Percentiles rank a stretch among this genome's conserved stretches.
Evolutionary conservation across 2,113 vertebrate genomes (phyloP).

Genomic region (Sapayoa aenigma): DNA sequence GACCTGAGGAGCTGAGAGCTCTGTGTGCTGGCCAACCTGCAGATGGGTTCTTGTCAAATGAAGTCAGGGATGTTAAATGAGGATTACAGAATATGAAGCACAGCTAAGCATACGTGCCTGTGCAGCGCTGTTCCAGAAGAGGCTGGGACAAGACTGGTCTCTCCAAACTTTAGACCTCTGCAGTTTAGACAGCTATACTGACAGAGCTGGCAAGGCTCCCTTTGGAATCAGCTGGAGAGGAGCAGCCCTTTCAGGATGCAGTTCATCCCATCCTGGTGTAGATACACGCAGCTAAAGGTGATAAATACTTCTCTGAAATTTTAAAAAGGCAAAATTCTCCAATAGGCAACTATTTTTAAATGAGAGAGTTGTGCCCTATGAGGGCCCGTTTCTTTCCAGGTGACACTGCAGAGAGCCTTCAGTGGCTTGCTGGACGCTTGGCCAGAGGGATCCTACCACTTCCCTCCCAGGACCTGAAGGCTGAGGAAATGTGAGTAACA

Average conservation of each 20-base stretch:
- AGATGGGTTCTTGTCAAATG: background rate
- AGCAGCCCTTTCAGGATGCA: background rate
- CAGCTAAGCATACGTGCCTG: background rate
- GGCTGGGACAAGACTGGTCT: background rate
- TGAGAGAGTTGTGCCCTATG: accelerated
- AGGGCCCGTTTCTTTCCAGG: background rate
- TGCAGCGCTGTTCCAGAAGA: background rate
- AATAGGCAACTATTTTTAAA: background rate
- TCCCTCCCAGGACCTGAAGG: background rate
- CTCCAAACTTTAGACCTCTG: background rate
- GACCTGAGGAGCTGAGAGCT: background rate
- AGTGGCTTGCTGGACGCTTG: background rate
- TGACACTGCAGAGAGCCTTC: background rate
- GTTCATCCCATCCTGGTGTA: background rate
- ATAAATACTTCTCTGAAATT: background rate
- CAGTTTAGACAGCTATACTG: background rate
- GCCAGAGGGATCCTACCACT: background rate
- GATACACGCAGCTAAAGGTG: background rate
- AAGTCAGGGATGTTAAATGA: background rate
- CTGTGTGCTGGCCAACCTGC: background rate
- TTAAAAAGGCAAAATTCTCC: background rate
- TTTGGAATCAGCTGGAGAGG: background rate
- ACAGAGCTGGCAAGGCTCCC: background rate
- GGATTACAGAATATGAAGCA: background rate
- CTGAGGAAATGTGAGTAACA: background rate